phyloP scores from a whole-genome alignment of 2,797 vertebrate species.

The Emys orbicularis region DNA sequence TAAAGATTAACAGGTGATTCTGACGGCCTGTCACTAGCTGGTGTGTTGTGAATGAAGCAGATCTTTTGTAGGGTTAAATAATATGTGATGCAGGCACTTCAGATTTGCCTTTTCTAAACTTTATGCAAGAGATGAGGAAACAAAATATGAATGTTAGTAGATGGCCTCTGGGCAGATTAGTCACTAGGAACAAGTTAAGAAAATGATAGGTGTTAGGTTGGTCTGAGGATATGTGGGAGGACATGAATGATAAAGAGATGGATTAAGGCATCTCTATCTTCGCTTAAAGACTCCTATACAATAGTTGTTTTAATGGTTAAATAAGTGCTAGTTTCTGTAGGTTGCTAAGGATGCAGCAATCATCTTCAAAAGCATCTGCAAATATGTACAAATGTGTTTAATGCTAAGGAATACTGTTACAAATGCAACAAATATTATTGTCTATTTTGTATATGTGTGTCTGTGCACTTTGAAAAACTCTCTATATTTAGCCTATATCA shows the following conservation, averaged over 20 bases:
- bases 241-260: not conserved
- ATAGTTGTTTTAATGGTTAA: not conserved
- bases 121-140: not conserved
- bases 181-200: not conserved
- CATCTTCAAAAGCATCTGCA: not conserved
- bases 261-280: not conserved
- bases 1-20: not conserved
- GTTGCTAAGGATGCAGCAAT: not conserved
- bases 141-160: not conserved
- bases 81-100: not conserved
- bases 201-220: not conserved
- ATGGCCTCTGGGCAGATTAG: constrained; percentile 1
- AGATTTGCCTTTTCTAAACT: constrained; percentile 3
- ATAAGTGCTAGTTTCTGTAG: not conserved
- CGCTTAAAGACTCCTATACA: not conserved
- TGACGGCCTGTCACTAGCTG: not conserved
- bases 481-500: not conserved
- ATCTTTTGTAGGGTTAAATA: not conserved
- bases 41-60: not conserved
- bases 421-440: not conserved
- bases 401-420: not conserved
- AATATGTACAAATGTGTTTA: not conserved
- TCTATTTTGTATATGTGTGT: not conserved
- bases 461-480: not conserved
- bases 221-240: not conserved